Conservation (phyloP, 2,113 vertebrate genomes). For the Lates calcarifer region DNA sequence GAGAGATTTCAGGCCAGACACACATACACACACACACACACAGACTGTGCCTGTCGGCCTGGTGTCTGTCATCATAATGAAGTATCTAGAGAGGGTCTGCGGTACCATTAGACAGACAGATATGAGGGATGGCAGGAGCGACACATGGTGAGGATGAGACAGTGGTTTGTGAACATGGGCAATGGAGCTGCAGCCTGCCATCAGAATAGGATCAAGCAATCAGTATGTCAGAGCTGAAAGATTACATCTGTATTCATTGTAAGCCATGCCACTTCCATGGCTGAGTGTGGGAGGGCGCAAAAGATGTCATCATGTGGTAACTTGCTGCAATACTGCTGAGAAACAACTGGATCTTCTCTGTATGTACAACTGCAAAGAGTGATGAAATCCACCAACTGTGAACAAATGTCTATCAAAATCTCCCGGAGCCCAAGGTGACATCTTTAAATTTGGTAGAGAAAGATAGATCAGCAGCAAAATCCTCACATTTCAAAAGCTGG, state of each 20-base stretch:
- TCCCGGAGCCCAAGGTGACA: not conserved
- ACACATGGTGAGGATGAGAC: conserved; percentile 16
- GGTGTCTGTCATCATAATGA: conserved; percentile 68
- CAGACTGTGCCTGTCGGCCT: conserved; percentile 12
- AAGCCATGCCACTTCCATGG: conserved; percentile 2
- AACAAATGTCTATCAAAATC: not conserved
- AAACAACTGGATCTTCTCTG: not conserved
- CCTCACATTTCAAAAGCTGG: not conserved
- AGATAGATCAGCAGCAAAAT: no score
- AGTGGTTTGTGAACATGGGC: no score
- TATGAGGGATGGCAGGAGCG: conserved; percentile 46
- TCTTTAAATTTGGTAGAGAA: not conserved
- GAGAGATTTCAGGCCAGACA: conserved; percentile 38
- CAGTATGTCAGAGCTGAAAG: conserved; percentile 42
- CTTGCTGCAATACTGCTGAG: conserved; percentile 8
- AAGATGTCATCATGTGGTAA: conserved; percentile 28
- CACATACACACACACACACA: conserved; percentile 8
- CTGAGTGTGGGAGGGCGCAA: conserved; percentile 27
- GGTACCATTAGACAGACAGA: conserved; percentile 49
- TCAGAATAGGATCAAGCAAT: conserved; percentile 39
- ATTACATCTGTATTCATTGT: conserved; percentile 62
- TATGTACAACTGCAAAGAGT: not conserved
- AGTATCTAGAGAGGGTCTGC: conserved; percentile 54
- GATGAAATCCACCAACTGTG: conserved; percentile 7
- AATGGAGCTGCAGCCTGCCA: conserved; percentile 24